These are phyloP conservation scores for Rugalucina vietnamica DNA, from an alignment of 2,888 invertebrate species.

Conservation along the genomic window DNA sequence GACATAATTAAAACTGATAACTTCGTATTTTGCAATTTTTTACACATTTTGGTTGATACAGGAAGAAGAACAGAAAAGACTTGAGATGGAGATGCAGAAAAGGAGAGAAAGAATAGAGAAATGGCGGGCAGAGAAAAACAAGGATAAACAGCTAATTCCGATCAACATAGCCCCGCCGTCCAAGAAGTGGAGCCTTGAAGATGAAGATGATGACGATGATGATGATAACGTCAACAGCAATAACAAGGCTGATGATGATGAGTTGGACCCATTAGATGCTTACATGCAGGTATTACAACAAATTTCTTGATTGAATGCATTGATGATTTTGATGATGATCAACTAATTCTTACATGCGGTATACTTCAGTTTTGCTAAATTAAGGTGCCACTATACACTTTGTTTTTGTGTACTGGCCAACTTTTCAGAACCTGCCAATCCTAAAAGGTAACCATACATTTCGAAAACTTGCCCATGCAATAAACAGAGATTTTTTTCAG, in stretches of 20 bases:
- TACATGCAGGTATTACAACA: conserved; percentile 97
- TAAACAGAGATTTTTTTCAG: no score
- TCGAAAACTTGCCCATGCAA: no score
- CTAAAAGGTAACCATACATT: no score
- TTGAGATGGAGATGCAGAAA: conserved; percentile 98
- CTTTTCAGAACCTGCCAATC: no score
- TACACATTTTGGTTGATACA: conserved; percentile 35
- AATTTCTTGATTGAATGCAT: no score
- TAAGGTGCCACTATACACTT: no score
- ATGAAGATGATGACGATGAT: conserved; percentile 93
- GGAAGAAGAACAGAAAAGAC: conserved; percentile 83
- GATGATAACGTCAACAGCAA: conserved; percentile 85
- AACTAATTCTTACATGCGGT: no score
- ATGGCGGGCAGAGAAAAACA: conserved; percentile 97
- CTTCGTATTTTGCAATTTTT: no score
- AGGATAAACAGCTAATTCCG: conserved; percentile 90
- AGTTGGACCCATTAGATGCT: conserved; percentile 95
- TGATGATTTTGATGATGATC: no score
- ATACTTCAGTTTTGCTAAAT: no score
- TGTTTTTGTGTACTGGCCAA: no score
- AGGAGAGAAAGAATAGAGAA: conserved; percentile 97
- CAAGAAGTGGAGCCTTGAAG: conserved; percentile 98
- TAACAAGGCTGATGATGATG: conserved; percentile 75
- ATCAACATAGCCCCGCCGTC: conserved; percentile 76
- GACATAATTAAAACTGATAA: no score